Base-by-base conservation (phyloP, 2,888 invertebrate genomes). In the Eupithecia subumbrata region DNA sequence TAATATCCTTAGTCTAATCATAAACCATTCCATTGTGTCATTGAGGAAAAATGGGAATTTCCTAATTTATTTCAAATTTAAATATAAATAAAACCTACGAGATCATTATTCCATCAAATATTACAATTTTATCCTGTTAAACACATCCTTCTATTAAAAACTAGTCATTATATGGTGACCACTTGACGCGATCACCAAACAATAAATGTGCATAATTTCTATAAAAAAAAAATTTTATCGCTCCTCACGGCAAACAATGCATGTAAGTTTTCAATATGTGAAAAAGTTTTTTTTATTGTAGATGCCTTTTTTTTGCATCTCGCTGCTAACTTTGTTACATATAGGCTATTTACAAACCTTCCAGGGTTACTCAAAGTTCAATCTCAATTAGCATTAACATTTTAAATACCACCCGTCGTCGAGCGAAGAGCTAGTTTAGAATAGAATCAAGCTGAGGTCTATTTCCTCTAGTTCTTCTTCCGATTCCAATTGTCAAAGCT, bases 241-340 rank as follows among this genome's bases (percentile, higher is more conserved):
- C 11, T n/a, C 12, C 25, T 12, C 1, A 25, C 60, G 25, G 12
- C 60, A 60, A 56, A 60, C 11, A 25, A 60, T 60, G 60, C 25
- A 60, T 60, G 60, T 60, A 60, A 60, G 60, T 60, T 60, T 60
- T 60, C 25, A 25, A 60, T 60, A 60, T 60, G 14, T 60, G n/a
- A 40, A 40, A 40, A 40, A 40, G 11, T 9, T 40, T 40, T 40
- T 40, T 40, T 40, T 40, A 9, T 40, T 8, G 40, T 1, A 9
- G 9, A 40, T 40, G 9, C 9, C 11, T 40, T 9, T 40, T 40
- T 40, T 40, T 9, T 40, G 8, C 9, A 40, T 5, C 37, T 37
- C 9, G 40, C 40, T 40, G 40, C 40, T 40, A 5, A 8, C 8
- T 40, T 40, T 9, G 8, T 40, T 9, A 40, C 40, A 8, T 34